Conservation (phyloP, 2,113 vertebrate species). For the Osmerus eperlanus region DNA sequence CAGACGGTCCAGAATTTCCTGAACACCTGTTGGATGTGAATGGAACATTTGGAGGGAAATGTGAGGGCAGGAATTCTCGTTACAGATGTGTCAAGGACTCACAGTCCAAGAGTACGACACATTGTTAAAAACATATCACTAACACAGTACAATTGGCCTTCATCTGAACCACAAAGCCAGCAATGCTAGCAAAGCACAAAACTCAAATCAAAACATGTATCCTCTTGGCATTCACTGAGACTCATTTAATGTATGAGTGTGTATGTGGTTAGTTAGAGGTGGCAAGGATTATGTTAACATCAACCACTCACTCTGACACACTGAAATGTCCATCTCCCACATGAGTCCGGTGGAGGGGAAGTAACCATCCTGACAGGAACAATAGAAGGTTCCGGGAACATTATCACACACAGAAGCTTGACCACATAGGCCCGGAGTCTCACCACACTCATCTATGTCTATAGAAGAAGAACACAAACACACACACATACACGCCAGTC, state of each 20-base stretch:
- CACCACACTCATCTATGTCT: conserved; percentile 62
- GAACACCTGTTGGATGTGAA: background rate
- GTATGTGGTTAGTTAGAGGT: background rate
- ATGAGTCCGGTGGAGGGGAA: conserved; percentile 51
- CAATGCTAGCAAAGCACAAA: too few species aligned
- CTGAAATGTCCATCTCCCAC: conserved; percentile 36
- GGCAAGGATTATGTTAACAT: background rate
- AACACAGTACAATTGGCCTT: too few species aligned
- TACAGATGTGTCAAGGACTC: background rate
- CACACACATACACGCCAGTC: background rate
- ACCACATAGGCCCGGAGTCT: conserved; percentile 51
- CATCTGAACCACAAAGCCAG: too few species aligned
- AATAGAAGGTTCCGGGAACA: conserved; percentile 43
- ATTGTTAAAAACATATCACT: background rate
- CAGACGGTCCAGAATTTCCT: background rate
- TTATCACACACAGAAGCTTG: conserved; percentile 47
- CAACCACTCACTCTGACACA: conserved; percentile 49
- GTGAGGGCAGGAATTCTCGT: background rate
- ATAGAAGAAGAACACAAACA: background rate
- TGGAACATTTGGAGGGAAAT: background rate
- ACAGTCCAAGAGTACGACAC: background rate
- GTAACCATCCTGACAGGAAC: conserved; percentile 56
- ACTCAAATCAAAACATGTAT: background rate
- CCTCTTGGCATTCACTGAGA: background rate
- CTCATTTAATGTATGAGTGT: background rate